Base-by-base conservation (phyloP, 2,888 invertebrate species). In the Diadromus collaris region DNA sequence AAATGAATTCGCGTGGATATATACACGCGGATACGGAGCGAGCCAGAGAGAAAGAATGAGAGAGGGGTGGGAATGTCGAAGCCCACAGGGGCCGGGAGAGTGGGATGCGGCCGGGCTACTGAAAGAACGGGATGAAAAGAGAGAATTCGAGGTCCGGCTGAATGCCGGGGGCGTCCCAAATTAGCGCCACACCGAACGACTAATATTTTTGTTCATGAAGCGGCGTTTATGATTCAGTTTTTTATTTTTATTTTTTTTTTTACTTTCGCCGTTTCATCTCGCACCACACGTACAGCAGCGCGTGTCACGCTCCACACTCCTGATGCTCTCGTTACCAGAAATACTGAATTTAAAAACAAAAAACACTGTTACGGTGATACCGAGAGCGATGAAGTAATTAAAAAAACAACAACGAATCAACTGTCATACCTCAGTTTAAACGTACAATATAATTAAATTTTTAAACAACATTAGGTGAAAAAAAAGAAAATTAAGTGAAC, bases 1-100 rank as follows among this genome's bases (percentile, higher is more conserved):
- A 87, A 87, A 88, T 88, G 85, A 85, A 87, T 86, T 85, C 83
- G 83, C 79, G 81, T 82, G 81, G 41, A 63, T 69, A 70, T 41
- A 70, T 34, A 61, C 24, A 21, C 29, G 38, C 21, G 65, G 9
- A 38, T 21, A 51, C 21, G 10, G 27, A 44, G 27, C 24, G 63
- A 27, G 27, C 24, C 63, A 3, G 41, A 7, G 81, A 80, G 80
- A 81, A 78, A 75, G 60, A 63, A 77, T 21, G 51, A 65, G 46
- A 69, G 65, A 60, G 38, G 64, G 65, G 64, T 56, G 68, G 67
- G 27, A 60, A 67, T 68, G 70, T 51, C 60, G 72, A 64, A 72
- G 72, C 61, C 41, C 21, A 56, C 51, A 4, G 54, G 54, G 54
- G 29, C 16, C 6, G 27, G 61, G 61, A 75, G 67, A 74, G 78